Base-by-base conservation (phyloP, 2,113 vertebrate genomes). In the Pseudorhombus dupliciocellatus region DNA sequence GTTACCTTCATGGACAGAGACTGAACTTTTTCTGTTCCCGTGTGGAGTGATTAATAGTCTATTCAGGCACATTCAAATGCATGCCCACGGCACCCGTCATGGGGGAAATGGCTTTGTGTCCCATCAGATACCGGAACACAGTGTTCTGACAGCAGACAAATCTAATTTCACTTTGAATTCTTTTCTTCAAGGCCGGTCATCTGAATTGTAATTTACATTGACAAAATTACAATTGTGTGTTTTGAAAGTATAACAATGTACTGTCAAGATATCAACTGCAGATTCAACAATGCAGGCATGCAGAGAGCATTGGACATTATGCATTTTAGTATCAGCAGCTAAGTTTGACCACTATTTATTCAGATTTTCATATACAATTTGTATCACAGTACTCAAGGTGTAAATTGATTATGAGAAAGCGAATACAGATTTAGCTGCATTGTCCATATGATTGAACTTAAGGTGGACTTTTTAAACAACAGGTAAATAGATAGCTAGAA, bases 41-140 rank as follows among this genome's bases (percentile, higher is more conserved):
- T 53, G 66, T n/a, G 4, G 22, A 37, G 69, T 75, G 60, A 66
- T 81, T 66, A 80, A 75, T 75, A 54, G 37, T 67, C 58, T 53
- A 53, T 63, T 70, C 55, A 67, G 56, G 51, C 54, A 18, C 60
- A 28, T 63, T 80, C 8, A 58, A 70, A 63, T 58, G 21, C 64
- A 34, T 53, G 55, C 26, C 57, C 69, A 52, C 10, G 24, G 30
- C 74, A 53, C 22, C 63, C 11, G 58, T 54, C 58, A 58, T n/a
- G 18, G 53, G 22, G 56, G 34, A 65, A 73, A 69, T 48, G 44
- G 54, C 50, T 70, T 58, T 69, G 62, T 34, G 34, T 72, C 3
- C 34, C 54, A 52, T 65, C 59, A 71, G 63, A 61, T 61, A 21
- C 9, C 28, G 53, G 52, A 68, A 50, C 3, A 1, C 46, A 22